Evolutionary conservation across 2,797 vertebrate species (phyloP).

Genomic region (Micromesistius poutassou): DNA sequence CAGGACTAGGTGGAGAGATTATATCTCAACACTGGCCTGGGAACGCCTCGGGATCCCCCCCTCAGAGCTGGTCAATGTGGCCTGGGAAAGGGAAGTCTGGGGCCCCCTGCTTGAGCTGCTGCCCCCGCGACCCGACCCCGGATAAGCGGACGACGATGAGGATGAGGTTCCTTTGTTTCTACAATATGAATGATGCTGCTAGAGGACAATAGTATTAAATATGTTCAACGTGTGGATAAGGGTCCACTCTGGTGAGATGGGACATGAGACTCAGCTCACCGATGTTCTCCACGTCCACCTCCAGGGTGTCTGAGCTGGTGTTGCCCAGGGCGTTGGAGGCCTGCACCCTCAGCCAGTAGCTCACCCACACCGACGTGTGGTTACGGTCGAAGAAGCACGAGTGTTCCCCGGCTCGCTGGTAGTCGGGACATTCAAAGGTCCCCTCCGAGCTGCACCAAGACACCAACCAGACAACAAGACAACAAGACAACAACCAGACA

Average conservation of each 20-base stretch:
- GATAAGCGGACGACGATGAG: no score
- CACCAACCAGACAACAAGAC: neutral
- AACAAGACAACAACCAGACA: neutral
- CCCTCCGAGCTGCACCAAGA: conserved; percentile 48
- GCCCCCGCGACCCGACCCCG: no score
- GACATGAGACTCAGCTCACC: conserved; percentile 68
- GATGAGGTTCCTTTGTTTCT: no score
- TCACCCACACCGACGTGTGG: conserved; percentile 79
- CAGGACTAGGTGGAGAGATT: no score
- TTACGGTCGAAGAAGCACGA: conserved; percentile 86
- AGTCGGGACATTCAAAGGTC: conserved; percentile 84
- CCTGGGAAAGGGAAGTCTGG: no score
- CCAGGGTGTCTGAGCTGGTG: conserved; percentile 71
- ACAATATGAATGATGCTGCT: neutral
- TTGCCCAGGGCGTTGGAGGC: conserved; percentile 81
- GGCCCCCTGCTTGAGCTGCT: no score
- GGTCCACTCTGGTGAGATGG: no score
- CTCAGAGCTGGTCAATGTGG: no score
- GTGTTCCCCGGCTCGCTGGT: conserved; percentile 78
- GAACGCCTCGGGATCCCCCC: no score
- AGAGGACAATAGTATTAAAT: neutral
- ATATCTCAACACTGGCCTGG: no score
- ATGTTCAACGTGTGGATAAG: no score
- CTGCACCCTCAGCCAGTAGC: conserved; percentile 79
- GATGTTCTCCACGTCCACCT: conserved; percentile 80